Evolutionary conservation across 2,797 vertebrate species (phyloP).

Genomic region (Sylvilagus floridanus): DNA sequence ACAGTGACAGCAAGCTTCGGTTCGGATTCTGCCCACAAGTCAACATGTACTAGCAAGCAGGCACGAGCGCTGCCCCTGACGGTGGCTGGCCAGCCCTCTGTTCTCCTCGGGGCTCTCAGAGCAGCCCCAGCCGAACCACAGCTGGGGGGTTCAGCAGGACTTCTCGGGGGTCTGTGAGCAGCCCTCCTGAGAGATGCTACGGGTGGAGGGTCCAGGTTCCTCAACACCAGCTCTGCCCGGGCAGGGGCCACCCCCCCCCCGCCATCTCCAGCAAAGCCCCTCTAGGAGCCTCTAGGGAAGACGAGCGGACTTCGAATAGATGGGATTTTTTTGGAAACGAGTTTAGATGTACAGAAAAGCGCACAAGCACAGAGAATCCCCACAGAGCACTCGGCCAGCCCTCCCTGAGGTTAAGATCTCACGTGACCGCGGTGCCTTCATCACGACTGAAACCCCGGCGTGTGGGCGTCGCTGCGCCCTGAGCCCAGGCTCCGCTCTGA

Average conservation of each 20-base stretch:
- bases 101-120: neutral
- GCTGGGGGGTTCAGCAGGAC: neutral
- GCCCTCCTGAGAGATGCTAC: neutral
- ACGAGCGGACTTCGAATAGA: neutral
- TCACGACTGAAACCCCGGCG: neutral
- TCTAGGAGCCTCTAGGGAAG: neutral
- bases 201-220: neutral
- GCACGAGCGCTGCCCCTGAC: neutral
- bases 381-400: neutral
- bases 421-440: neutral
- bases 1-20: neutral
- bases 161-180: neutral
- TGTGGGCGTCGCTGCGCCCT: rapidly evolving
- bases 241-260: too few species aligned
- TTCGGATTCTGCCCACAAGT: too few species aligned
- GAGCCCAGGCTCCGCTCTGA: neutral
- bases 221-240: too few species aligned
- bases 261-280: neutral
- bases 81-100: neutral
- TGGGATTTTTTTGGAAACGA: neutral
- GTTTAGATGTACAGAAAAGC: neutral
- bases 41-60: neutral
- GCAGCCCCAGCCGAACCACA: neutral
- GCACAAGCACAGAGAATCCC: neutral
- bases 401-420: neutral